Percentiles rank a stretch among this genome's conserved stretches.
Evolutionary conservation across 64 coral and sea anemone genomes (phyloP).

Genomic region (Platygyra sinensis): DNA sequence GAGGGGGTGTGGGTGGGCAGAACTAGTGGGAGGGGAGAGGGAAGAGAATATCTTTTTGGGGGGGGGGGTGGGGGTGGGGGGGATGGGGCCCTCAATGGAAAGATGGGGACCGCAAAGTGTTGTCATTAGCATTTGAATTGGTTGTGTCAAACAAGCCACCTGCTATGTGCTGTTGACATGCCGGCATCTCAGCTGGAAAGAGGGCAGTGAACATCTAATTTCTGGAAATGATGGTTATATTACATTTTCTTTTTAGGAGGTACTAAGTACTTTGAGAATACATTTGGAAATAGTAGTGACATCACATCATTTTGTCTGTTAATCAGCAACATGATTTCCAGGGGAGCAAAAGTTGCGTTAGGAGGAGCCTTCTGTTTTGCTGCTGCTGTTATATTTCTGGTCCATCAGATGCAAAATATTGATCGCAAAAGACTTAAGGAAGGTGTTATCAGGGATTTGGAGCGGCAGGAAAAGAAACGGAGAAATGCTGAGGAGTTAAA

Average conservation of each 20-base stretch:
- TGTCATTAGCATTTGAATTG: too few species aligned
- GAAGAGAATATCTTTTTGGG: too few species aligned
- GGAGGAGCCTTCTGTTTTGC: conserved; percentile 78
- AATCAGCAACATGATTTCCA: conserved; percentile 48
- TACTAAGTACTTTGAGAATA: not conserved
- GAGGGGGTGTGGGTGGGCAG: too few species aligned
- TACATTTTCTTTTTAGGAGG: not conserved
- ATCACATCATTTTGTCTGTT: not conserved
- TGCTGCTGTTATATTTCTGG: conserved; percentile 60
- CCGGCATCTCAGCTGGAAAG: too few species aligned
- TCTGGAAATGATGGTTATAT: not conserved
- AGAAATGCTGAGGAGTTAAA: conserved; percentile 74
- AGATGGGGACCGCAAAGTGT: too few species aligned
- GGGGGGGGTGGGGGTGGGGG: too few species aligned
- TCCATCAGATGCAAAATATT: conserved; percentile 83
- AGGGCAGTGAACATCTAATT: too few species aligned
- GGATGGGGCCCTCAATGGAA: too few species aligned
- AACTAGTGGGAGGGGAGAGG: too few species aligned
- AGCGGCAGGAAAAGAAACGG: conserved; percentile 88
- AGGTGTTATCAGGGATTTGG: conserved; percentile 88
- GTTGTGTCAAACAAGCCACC: too few species aligned
- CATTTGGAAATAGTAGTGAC: not conserved
- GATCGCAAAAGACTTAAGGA: conserved; percentile 84
- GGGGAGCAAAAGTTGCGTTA: conserved; percentile 77
- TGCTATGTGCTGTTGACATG: too few species aligned